These are phyloP conservation scores for Tetrax tetrax DNA, from an alignment of 2,113 vertebrate species.

Conservation along the genomic window DNA sequence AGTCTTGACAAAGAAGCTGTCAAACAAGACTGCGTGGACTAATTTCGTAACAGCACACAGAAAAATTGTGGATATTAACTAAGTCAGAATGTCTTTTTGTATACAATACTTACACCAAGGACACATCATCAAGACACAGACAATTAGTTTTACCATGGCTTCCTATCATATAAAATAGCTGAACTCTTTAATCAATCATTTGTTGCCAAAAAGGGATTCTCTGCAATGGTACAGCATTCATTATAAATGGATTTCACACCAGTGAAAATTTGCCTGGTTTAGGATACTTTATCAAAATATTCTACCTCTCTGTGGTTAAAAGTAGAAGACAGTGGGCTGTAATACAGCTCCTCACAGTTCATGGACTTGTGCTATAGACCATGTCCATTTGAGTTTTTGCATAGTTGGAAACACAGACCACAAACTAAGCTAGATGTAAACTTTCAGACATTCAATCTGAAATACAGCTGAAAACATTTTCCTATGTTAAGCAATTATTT, in stretches of 20 bases:
- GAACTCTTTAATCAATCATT: background rate
- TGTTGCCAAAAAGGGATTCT: background rate
- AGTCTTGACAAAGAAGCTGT: background rate
- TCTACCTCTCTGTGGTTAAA: background rate
- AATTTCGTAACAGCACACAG: background rate
- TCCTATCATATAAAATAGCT: background rate
- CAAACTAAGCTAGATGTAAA: background rate
- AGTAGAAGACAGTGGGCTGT: background rate
- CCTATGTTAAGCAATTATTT: background rate
- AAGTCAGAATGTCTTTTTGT: background rate
- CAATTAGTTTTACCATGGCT: background rate
- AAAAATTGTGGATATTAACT: background rate
- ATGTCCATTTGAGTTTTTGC: background rate
- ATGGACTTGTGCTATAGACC: background rate
- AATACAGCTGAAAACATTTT: background rate
- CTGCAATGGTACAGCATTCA: background rate
- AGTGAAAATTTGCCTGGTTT: background rate
- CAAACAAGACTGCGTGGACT: background rate
- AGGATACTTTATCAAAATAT: background rate
- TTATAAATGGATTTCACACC: background rate
- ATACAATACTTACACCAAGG: background rate
- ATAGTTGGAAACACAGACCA: background rate
- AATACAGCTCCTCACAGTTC: background rate
- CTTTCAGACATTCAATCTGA: background rate
- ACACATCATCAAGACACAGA: background rate